Evolutionary conservation across 2,797 vertebrate genomes (phyloP), one percentile per base, ranked within the genome.

Genomic region (Alfaro cultratus): DNA sequence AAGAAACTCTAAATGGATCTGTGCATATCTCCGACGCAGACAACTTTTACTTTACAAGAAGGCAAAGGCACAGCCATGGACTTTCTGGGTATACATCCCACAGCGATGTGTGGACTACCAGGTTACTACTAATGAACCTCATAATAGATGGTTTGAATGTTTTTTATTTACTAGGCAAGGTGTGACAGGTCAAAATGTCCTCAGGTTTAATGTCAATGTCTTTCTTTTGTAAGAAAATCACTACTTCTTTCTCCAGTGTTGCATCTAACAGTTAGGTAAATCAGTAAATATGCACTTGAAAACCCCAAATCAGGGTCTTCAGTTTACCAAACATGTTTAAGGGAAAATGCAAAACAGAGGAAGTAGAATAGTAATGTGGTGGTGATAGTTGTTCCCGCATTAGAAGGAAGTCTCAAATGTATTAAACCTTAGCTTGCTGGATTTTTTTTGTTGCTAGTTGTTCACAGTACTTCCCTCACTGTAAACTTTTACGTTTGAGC

Each of bases 41-140:
- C 16, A 18, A 73, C 80, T 73, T 74, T 78, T 77, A 80, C 74
- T 85, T 75, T 77, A 75, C 70, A 55, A 75, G 71, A 79, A 73
- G 76, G 73, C 83, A 92, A 43, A 73, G 64, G 45, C 45, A 60
- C 73, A 74, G 77, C 75, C 15, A 13, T 51, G 53, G 82, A 64
- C 72, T 49, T 77, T 72, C 86, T 76, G 72, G 72, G 41, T 73
- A 83, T 80, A 78, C 74, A 45, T 75, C 74, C 23, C 36, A 34
- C 11, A 60, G 55, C 2, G 23, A 53, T 2, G 51, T 26, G 21
- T 26, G 9, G 51, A 26, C 51, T 26, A 11, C 3, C 3, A 10
- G 51, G 23, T 53, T 26, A 53, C 3, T 11, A 53, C 23, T 53
- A 53, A 53, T 1, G 9, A 53, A 53, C 51, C 3, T 26, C 23